Conservation (phyloP, 37 sponge, comb jelly and placozoan species). For the Halichondria panicea region DNA sequence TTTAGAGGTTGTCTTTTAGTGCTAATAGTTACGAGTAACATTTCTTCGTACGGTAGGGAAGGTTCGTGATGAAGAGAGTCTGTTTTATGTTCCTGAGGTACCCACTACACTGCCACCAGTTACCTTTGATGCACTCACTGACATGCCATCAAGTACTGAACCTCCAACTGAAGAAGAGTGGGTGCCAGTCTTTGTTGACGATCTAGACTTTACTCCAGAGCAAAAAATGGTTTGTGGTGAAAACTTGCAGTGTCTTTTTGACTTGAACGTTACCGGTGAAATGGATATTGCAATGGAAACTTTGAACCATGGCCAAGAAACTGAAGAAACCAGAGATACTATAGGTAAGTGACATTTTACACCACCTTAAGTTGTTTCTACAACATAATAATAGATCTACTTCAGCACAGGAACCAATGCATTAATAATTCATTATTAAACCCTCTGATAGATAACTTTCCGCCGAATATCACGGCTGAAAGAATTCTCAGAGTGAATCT, state of each 20-base stretch:
- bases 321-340: not conserved
- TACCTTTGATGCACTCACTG: no score
- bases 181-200: not conserved
- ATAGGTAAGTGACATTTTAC: no score
- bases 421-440: no score
- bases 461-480: constrained; percentile 37
- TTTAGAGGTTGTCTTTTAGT: not conserved
- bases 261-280: not conserved
- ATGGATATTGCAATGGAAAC: not conserved
- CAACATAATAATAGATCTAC: no score
- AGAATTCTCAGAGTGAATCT: constrained; percentile 3
- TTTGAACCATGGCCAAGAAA: not conserved
- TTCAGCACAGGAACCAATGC: no score
- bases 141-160: no score
- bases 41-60: no score
- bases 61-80: not conserved
- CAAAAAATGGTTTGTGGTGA: not conserved
- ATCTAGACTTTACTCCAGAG: not conserved
- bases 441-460: constrained; percentile 61
- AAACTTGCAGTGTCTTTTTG: not conserved
- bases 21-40: no score
- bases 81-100: not conserved
- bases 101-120: no score
- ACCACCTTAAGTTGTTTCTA: no score
- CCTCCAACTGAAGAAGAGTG: not conserved